Evolutionary conservation across 2,113 vertebrate genomes (phyloP).

Genomic region (Rhipidura dahli): DNA sequence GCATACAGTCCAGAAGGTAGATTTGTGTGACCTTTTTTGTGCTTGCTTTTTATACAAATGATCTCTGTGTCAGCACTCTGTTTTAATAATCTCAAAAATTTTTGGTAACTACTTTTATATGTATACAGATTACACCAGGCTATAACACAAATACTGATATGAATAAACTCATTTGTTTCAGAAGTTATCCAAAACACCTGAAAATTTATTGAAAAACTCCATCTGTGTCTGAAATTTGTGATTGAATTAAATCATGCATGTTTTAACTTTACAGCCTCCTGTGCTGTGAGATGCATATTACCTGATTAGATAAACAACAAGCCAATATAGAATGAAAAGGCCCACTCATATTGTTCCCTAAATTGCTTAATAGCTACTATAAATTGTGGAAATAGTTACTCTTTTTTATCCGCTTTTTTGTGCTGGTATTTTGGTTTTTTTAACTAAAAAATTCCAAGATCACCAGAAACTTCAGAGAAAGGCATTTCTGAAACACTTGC

Average conservation of each 20-base stretch:
- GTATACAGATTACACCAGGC: background rate
- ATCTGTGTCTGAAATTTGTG: background rate
- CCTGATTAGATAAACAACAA: background rate
- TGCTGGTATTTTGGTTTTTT: background rate
- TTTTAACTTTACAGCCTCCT: background rate
- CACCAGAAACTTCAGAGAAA: conserved; percentile 35
- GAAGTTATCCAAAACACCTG: background rate
- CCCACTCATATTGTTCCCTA: background rate
- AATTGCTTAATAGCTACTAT: background rate
- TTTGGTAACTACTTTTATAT: background rate
- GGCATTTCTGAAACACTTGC: conserved; percentile 45
- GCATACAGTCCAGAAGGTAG: background rate
- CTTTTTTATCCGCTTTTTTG: background rate
- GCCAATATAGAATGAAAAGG: background rate
- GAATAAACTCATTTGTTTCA: background rate
- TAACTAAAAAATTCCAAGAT: background rate
- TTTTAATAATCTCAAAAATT: background rate
- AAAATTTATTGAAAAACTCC: conserved; percentile 8
- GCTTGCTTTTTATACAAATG: background rate
- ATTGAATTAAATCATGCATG: background rate
- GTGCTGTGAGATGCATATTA: background rate
- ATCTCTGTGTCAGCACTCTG: background rate
- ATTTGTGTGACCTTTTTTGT: background rate
- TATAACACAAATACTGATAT: background rate
- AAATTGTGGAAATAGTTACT: background rate